Percentiles rank a stretch among this genome's conserved stretches.
Evolutionary conservation across 92 coral and sea anemone genomes (phyloP).

Genomic region (Pocillopora meandrina): DNA sequence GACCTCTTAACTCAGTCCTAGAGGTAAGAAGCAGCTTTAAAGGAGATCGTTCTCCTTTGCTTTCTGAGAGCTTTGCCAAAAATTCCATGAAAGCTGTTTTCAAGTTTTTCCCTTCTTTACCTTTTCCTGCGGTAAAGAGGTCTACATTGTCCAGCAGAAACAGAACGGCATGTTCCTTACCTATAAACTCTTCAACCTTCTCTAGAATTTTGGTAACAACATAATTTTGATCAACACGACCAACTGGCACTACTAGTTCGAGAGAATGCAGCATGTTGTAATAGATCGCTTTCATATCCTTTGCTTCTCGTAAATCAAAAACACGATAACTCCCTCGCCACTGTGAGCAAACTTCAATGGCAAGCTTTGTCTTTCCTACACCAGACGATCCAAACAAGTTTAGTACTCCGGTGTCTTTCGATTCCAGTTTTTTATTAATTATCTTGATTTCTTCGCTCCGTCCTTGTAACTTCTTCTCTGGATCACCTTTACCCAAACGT

Average conservation of each 20-base stretch:
- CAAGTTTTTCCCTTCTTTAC: slow-evolving; percentile 15
- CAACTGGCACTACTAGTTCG: not conserved
- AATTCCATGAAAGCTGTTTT: slow-evolving; percentile 9
- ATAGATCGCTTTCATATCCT: slow-evolving; percentile 35
- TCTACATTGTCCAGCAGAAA: slow-evolving; percentile 26
- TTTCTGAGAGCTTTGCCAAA: slow-evolving; percentile 6
- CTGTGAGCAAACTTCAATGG: slow-evolving; percentile 29
- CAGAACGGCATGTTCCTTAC: slow-evolving; percentile 6
- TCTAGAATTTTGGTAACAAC: slow-evolving; percentile 4
- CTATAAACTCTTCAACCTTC: not conserved
- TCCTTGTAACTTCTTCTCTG: slow-evolving; percentile 23
- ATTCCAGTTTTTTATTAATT: slow-evolving; percentile 30
- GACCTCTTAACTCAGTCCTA: not conserved
- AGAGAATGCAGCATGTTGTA: slow-evolving; percentile 1
- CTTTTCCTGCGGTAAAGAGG: slow-evolving; percentile 1
- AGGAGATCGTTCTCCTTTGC: not conserved
- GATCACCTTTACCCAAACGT: not conserved
- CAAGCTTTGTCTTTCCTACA: slow-evolving; percentile 78
- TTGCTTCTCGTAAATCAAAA: slow-evolving; percentile 49
- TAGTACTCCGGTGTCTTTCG: slow-evolving; percentile 25
- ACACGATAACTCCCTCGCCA: slow-evolving; percentile 1
- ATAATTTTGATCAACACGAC: not conserved
- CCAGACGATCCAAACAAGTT: slow-evolving; percentile 73
- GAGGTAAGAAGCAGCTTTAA: slow-evolving; percentile 16
- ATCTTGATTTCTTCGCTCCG: slow-evolving; percentile 49